Evolutionary conservation across 2,888 invertebrate species (phyloP), one percentile per base, ranked within the genome.

Genomic region (Callimorpha dominula): DNA sequence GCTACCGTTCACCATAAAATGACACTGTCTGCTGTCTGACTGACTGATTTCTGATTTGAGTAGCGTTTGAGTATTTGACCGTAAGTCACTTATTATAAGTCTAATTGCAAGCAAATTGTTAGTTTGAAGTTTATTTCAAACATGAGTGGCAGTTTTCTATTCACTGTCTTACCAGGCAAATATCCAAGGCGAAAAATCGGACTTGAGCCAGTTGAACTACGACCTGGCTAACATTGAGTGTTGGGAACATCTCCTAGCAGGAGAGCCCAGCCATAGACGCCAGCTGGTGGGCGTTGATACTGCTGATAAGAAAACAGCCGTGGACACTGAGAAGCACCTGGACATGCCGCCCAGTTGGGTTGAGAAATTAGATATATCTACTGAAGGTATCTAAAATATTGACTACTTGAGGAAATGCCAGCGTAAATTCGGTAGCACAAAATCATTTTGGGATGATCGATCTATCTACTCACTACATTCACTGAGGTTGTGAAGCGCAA

Each of bases 271-370:
- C 69, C 90, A 95, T 50, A 88, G 95, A 6, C 90, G 96, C n/a
- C 93, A 95, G 64, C 86, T 95, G 6, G 96, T 96, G 0, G 97
- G 96, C 9, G 90, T 96, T 4, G 96, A 96, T 42, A 75, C 83
- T 1, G 78, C 91, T 0, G 93, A 91, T 40, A 93, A 93, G 46
- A 87, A 78, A 1, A 94, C 96, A 0, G 95, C 96, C 0, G 88
- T 96, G 31, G 93, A 91, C 52, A 91, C 93, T 4, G 97, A 97
- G 84, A 98, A 98, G 86, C 98, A 98, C 89, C 91, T 98, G 64
- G 98, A 98, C 81, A 97, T 97, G 96, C 97, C 98, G 0, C 88
- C 94, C 9, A 97, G 97, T 9, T 98, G 98, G 97, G 97, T 98
- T 1, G 95, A 96, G 78, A 96, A 96, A 70, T 95, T 98, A 54